Evolutionary conservation across 2,797 vertebrate genomes (phyloP).

Genomic region (Heteromormyrus szaboi): DNA sequence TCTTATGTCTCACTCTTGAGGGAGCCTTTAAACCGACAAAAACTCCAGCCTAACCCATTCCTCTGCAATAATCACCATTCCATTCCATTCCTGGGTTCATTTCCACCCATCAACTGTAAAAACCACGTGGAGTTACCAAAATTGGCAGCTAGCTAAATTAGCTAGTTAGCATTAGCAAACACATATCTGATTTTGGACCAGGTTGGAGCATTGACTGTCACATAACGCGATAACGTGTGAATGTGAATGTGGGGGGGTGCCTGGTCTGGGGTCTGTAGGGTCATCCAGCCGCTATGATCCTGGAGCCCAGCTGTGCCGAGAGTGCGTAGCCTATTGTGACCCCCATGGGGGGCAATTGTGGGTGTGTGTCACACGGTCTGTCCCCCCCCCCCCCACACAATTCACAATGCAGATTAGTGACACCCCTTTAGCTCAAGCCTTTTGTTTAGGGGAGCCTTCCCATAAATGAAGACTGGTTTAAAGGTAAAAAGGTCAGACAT

Average conservation of each 20-base stretch:
- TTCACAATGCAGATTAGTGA: slow-evolving; percentile 59
- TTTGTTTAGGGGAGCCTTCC: slow-evolving; percentile 29
- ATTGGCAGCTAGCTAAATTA: not conserved
- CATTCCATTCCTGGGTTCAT: not conserved
- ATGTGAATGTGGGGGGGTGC: not conserved
- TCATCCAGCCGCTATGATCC: not conserved
- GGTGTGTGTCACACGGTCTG: not conserved
- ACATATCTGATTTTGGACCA: not conserved
- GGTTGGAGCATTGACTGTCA: not conserved
- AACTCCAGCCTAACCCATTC: not conserved
- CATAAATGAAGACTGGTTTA: slow-evolving; percentile 16
- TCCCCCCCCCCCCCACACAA: slow-evolving; percentile 24
- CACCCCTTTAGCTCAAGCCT: slow-evolving; percentile 60
- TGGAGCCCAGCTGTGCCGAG: slow-evolving; percentile 14
- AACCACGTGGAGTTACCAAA: not conserved
- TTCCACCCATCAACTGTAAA: not conserved
- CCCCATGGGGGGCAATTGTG: slow-evolving; percentile 8
- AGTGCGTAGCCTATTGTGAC: slow-evolving; percentile 39
- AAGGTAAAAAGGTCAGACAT: not conserved
- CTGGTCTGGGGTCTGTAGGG: not conserved
- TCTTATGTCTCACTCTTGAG: not conserved
- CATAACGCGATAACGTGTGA: not conserved
- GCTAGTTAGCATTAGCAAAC: not conserved
- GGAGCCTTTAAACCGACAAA: not conserved
- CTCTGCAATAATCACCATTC: not conserved